These are phyloP conservation scores for Scaptodrosophila lebanonensis DNA, from an alignment of 1,140 invertebrate species.

Conservation along the genomic window DNA sequence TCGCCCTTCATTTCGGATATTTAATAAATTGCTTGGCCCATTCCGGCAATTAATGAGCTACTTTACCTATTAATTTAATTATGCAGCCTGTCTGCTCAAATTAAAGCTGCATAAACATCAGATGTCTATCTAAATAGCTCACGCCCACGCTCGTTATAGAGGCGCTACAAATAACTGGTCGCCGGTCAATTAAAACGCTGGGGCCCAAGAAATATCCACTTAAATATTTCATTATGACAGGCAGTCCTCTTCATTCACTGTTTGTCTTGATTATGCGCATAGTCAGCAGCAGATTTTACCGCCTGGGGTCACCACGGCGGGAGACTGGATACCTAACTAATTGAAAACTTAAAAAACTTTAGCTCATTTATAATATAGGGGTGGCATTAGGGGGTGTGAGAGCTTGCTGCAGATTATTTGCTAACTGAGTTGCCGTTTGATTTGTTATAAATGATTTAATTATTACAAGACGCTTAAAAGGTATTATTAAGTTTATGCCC, in stretches of 20 bases:
- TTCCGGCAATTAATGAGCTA: too few relatives aligned
- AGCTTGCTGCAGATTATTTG: slow-evolving; percentile 28
- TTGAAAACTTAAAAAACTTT: slow-evolving; percentile 68
- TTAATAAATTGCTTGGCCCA: too few relatives aligned
- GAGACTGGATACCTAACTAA: slow-evolving; percentile 53
- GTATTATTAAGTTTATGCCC: slow-evolving; percentile 57
- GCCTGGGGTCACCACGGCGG: slow-evolving; percentile 14
- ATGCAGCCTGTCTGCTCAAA: slow-evolving; percentile 37
- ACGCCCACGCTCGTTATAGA: slow-evolving; percentile 27
- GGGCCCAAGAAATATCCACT: slow-evolving; percentile 27
- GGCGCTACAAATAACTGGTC: slow-evolving; percentile 39
- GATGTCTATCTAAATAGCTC: slow-evolving; percentile 6
- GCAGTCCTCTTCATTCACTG: too few relatives aligned
- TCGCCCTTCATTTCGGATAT: too few relatives aligned
- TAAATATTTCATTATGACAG: slow-evolving; percentile 67
- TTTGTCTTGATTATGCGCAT: slow-evolving; percentile 58
- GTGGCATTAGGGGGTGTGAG: slow-evolving; percentile 9
- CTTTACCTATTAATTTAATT: slow-evolving; percentile 46
- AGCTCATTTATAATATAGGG: slow-evolving; percentile 62
- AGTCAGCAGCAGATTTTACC: slow-evolving; percentile 10
- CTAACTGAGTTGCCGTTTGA: slow-evolving; percentile 26
- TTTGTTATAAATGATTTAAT: slow-evolving; percentile 65
- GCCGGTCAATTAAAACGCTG: slow-evolving; percentile 51
- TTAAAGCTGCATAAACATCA: slow-evolving; percentile 22
- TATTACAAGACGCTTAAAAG: slow-evolving; percentile 43